Evolutionary conservation across 2,888 invertebrate genomes (phyloP).

Genomic region (Cotesia congregata): DNA sequence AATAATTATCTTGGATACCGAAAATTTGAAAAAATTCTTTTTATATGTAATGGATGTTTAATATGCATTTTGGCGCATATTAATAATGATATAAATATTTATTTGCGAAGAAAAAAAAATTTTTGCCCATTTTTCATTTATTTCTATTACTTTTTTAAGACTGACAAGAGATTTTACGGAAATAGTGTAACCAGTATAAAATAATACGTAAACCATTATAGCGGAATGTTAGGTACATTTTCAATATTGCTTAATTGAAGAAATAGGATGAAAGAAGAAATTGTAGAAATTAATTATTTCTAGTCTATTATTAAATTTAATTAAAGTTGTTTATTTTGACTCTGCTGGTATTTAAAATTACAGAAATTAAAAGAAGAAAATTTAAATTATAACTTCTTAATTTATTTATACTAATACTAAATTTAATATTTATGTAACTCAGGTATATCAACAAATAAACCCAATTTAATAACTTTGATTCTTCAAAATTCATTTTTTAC

Average conservation of each 20-base stretch:
- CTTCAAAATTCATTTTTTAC: not conserved
- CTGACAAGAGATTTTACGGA: not conserved
- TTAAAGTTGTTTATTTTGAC: conserved; percentile 56
- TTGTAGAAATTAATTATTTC: conserved; percentile 58
- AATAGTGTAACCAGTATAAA: not conserved
- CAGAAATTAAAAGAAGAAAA: not conserved
- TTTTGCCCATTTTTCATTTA: not conserved
- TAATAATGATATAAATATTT: not conserved
- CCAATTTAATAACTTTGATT: not conserved
- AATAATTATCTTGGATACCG: conserved; percentile 26
- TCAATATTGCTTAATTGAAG: not conserved
- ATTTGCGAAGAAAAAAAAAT: not conserved
- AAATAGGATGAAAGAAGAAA: not conserved
- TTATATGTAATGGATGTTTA: not conserved
- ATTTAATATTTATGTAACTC: conserved; percentile 2
- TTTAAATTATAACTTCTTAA: not conserved
- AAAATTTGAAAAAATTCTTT: not conserved
- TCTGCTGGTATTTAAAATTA: conserved; percentile 33
- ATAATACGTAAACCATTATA: not conserved
- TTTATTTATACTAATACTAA: not conserved
- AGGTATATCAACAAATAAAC: conserved; percentile 1
- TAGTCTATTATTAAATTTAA: conserved; percentile 56
- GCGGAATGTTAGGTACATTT: not conserved
- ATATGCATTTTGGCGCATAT: not conserved
- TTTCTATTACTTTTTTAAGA: not conserved